A percentile compares a stretch with the other conserved stretches of the same genome.
Conservation (phyloP, 64 coral and sea anemone species). For the Porites australiensis region DNA sequence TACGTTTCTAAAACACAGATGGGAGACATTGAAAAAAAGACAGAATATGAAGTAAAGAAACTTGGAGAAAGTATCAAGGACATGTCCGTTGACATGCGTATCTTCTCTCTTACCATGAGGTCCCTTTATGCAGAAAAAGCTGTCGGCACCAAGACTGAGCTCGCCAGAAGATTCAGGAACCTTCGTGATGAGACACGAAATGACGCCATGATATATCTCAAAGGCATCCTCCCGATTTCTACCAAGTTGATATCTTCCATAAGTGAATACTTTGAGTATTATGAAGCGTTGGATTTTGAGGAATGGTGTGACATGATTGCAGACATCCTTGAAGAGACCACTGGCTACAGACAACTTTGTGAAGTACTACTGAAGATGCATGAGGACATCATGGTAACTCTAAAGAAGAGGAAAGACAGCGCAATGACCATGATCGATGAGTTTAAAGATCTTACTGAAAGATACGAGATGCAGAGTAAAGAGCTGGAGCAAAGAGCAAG, state of each 20-base stretch:
- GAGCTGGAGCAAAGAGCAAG: neutral
- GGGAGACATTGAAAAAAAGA: neutral
- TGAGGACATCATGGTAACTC: constrained; percentile 28
- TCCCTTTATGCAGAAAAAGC: constrained; percentile 23
- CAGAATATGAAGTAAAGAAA: neutral
- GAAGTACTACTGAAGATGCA: constrained; percentile 9
- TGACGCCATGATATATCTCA: constrained; percentile 30
- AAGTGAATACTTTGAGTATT: constrained; percentile 24
- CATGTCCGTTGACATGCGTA: constrained; percentile 14
- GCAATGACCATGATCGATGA: neutral
- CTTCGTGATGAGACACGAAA: constrained; percentile 41
- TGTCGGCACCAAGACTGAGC: neutral
- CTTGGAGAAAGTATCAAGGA: neutral
- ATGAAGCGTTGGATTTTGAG: constrained; percentile 8
- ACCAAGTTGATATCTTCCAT: neutral
- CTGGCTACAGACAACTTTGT: neutral
- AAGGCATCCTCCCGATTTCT: constrained; percentile 2
- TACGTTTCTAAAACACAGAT: neutral
- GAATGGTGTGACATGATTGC: neutral
- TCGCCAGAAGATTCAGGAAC: neutral
- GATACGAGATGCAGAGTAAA: neutral
- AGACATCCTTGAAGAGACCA: constrained; percentile 23
- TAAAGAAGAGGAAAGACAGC: constrained; percentile 18
- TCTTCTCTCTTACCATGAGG: constrained; percentile 7
- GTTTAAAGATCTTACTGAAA: constrained; percentile 1